phyloP scores from a whole-genome alignment of 2,888 invertebrate species.

The Pristionchus maxplancki region DNA sequence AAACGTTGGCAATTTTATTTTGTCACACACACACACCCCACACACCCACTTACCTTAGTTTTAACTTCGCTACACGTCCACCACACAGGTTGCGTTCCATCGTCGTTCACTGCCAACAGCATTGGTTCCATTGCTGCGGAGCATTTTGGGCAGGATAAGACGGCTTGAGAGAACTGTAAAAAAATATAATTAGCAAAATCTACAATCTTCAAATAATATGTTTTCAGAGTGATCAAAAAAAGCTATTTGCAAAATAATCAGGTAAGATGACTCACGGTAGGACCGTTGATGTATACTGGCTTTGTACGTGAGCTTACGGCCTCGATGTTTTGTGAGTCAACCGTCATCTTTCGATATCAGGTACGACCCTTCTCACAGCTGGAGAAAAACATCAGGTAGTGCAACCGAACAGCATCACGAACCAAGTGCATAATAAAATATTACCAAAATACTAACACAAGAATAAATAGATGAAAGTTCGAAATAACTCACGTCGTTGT shows the following conservation, averaged over 20 bases:
- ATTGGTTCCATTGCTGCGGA: conserved; percentile 39
- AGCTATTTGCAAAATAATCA: not conserved
- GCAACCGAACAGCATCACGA: conserved; percentile 39
- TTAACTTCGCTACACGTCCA: conserved; percentile 49
- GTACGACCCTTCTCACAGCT: conserved; percentile 44
- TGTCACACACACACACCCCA: too few species aligned
- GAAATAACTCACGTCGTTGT: conserved; percentile 13
- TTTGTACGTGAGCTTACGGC: conserved; percentile 42
- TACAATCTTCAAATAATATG: not conserved
- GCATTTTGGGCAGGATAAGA: conserved; percentile 47
- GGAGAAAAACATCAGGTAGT: conserved; percentile 28
- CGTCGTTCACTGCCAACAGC: conserved; percentile 16
- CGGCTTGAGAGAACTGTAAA: conserved; percentile 5
- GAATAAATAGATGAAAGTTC: not conserved
- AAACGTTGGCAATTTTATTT: not conserved
- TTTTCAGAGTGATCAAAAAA: not conserved
- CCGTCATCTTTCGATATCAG: conserved; percentile 50
- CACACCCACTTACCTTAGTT: conserved; percentile 15
- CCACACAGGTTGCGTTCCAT: conserved; percentile 49
- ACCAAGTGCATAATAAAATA: not conserved
- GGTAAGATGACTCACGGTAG: not conserved
- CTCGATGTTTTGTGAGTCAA: conserved; percentile 33
- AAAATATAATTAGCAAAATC: not conserved
- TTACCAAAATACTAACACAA: not conserved
- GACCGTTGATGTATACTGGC: not conserved